Evolutionary conservation across 2,797 vertebrate species (phyloP), one percentile per base, ranked within the genome.

Genomic region (Lacerta agilis): DNA sequence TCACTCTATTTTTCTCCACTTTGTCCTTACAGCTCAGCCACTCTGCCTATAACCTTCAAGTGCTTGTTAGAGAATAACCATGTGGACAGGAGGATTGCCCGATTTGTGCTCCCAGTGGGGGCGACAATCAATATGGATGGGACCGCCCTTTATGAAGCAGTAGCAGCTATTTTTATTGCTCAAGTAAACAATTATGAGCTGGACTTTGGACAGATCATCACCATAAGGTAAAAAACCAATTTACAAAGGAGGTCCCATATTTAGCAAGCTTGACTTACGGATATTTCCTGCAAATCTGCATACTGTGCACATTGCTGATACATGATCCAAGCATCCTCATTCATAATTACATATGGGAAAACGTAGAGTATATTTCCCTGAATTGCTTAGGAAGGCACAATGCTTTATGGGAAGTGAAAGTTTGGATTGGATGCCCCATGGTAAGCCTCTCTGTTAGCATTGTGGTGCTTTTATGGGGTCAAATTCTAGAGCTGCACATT

Each of bases 51-150:
- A 97, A 99, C 99, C 95, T 99, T 99, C 94, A 99, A 99, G 98
- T 99, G 99, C 98, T 98, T 99, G 94, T 96, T 99, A 87, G 99
- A 99, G 94, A 99, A 99, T 95, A 99, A 99, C 92, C 98, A 99
- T 86, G 99, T 99, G 0, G 99, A 99, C 96, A 96, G 98, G 81
- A 98, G 99, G 88, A 98, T 99, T 36, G 99, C 99, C 1, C 98
- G 99, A 92, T 99, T 99, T 0, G 99, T 99, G 96, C 97, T 99
- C 94, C 99, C 99, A 0, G 98, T 99, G 87, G 99, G 99, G 0
- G 98, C 99, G 94, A 99, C 99, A 84, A 99, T 99, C 96, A 99
- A 99, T 94, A 99, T 99, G 99, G 99, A 99, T 0, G 98, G 99
- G 79, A 99, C 99, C 0, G 99, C 99, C 0, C 98, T 99, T 71